Base-by-base conservation (phyloP, 2,113 vertebrate species). In the Apistogramma diplotaenia region DNA sequence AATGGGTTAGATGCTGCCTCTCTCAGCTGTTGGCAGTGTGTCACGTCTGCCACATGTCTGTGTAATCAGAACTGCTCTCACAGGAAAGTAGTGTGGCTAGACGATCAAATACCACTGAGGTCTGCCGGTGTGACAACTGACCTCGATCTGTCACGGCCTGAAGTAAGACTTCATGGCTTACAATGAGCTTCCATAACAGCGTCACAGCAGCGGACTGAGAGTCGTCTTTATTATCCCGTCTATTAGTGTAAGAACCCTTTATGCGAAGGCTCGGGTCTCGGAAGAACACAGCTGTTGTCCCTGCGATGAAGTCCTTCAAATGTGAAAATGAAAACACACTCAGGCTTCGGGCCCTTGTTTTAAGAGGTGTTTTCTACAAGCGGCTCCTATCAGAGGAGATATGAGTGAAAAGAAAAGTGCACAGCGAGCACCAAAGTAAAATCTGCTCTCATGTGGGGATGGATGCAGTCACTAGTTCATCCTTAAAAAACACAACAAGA, bases 1-100 rank as follows among this genome's bases (percentile, higher is more conserved):
- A 86, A 61, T 43, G 54, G 70, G 43, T 43, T 54, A 56, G 53
- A 55, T 13, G 0, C 43, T 54, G 11, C 21, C 43, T 56, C 51
- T 58, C 21, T 74, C 19, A 4, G 9, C 61, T 25, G 59, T 57
- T 87, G 90, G 85, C 87, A 83, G 79, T 3, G 80, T 53, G 77
- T 81, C 71, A 27, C 5, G 58, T 76, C 15, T 74, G 71, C 83
- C 83, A 73, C 84, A 71, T 79, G 82, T 85, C 78, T 72, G 74
- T 74, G 89, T 86, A 90, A 92, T 70, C 43, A 81, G 79, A 92
- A 76, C 76, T 18, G 61, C 85, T 49, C 83, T 86, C 43, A 59
- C 76, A 62, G 90, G 76, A 81, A 76, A 83, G 79, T 35, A 84
- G 86, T 33, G 21, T 49, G 84, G 84, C 87, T 78, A 89, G 89